These are phyloP conservation scores for Alethe diademata DNA, from an alignment of 2,113 vertebrate genomes.

Conservation along the genomic window DNA sequence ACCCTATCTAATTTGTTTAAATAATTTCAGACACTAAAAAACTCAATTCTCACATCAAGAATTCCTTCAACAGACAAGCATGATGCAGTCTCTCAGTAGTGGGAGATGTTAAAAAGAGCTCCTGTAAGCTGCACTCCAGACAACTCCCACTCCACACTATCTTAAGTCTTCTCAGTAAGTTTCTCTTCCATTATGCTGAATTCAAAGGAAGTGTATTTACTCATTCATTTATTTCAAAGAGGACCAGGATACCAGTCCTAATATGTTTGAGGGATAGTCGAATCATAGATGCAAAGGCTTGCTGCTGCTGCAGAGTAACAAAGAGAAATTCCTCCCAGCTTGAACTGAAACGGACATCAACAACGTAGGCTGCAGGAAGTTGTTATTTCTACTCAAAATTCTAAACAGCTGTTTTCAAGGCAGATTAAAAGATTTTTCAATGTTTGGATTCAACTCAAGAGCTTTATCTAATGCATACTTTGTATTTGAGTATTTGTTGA, in stretches of 20 bases:
- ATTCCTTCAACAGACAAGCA: neutral
- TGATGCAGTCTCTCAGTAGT: neutral
- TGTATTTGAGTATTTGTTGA: slow-evolving; percentile 65
- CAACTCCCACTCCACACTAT: neutral
- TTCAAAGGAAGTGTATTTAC: neutral
- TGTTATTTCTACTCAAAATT: slow-evolving; percentile 56
- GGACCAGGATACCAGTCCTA: neutral
- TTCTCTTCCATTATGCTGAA: neutral
- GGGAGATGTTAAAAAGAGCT: neutral
- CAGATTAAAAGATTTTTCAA: slow-evolving; percentile 53
- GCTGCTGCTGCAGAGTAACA: neutral
- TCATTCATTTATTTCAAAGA: neutral
- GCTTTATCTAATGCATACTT: slow-evolving; percentile 60
- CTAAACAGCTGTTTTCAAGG: slow-evolving; percentile 57
- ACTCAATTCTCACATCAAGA: neutral
- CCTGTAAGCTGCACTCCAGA: neutral
- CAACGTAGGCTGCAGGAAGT: slow-evolving; percentile 39
- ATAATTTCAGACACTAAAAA: neutral
- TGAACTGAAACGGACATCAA: neutral
- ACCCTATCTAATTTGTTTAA: neutral
- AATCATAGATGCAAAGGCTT: neutral
- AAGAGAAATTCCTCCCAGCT: slow-evolving; percentile 34
- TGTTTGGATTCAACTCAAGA: slow-evolving; percentile 49
- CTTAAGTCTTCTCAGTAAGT: neutral
- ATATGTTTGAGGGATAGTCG: neutral